phyloP scores from a whole-genome alignment of 2,888 invertebrate genomes.

The Deilephila porcellus region DNA sequence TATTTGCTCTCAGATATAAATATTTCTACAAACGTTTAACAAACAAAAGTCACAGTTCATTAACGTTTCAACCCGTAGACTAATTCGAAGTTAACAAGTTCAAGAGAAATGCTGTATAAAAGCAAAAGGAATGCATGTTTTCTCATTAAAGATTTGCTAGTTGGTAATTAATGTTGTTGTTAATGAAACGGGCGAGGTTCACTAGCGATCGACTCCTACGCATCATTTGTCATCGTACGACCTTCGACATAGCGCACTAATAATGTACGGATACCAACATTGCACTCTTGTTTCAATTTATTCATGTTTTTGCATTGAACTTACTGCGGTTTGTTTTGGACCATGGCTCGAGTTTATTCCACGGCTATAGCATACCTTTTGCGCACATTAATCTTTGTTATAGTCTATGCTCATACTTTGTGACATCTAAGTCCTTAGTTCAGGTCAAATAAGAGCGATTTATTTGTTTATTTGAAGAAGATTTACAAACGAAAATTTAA shows the following conservation, averaged over 20 bases:
- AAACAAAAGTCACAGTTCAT: slow-evolving; percentile 8
- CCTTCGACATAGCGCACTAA: slow-evolving; percentile 71
- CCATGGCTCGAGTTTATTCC: too few species aligned
- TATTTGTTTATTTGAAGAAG: too few species aligned
- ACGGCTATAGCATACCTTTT: background rate
- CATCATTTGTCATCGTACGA: slow-evolving; percentile 79
- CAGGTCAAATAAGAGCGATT: too few species aligned
- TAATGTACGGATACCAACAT: slow-evolving; percentile 58
- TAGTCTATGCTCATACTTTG: too few species aligned
- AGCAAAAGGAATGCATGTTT: slow-evolving; percentile 59
- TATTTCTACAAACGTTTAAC: background rate
- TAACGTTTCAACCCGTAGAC: slow-evolving; percentile 8
- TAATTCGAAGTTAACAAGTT: slow-evolving; percentile 29
- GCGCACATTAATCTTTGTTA: background rate
- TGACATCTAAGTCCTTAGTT: too few species aligned
- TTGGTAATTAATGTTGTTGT: slow-evolving; percentile 73
- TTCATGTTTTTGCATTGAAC: background rate
- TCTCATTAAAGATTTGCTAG: slow-evolving; percentile 73
- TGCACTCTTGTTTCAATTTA: slow-evolving; percentile 52
- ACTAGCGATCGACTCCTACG: slow-evolving; percentile 73
- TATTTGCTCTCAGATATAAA: background rate
- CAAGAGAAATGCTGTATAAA: slow-evolving; percentile 45
- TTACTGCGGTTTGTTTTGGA: slow-evolving; percentile 14
- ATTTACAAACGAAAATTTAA: too few species aligned
- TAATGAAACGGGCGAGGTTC: slow-evolving; percentile 74